These are phyloP conservation scores for Hippocampus guttulatus DNA, from an alignment of 2,113 vertebrate genomes.

Conservation along the genomic window DNA sequence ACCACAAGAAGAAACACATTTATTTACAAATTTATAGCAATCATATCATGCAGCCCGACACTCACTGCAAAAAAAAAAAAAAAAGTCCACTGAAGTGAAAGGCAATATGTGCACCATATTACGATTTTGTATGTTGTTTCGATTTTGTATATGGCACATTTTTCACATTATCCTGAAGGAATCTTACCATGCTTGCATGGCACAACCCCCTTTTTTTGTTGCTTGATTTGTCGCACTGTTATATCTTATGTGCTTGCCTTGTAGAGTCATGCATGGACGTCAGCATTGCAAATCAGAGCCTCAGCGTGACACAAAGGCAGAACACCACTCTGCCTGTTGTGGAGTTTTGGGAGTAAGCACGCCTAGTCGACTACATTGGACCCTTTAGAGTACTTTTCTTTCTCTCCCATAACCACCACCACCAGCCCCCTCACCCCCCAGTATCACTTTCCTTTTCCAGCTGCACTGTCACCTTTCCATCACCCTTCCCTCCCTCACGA, in stretches of 20 bases:
- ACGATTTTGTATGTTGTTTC: not conserved
- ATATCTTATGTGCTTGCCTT: not conserved
- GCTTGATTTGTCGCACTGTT: not conserved
- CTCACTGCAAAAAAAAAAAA: too few species aligned
- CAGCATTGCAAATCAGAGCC: slow-evolving; percentile 27
- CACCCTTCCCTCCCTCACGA: not conserved
- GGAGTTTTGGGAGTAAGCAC: slow-evolving; percentile 62
- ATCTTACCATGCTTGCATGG: not conserved
- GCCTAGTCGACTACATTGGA: not conserved
- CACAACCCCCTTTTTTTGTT: not conserved
- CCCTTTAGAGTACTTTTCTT: not conserved
- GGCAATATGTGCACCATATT: too few species aligned
- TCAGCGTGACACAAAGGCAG: slow-evolving; percentile 3
- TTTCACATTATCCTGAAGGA: not conserved
- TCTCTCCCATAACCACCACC: not conserved
- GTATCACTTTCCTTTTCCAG: not conserved
- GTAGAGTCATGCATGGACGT: slow-evolving; percentile 47
- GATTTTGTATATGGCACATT: too few species aligned
- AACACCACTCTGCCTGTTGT: slow-evolving; percentile 55
- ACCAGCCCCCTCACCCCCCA: too few species aligned
- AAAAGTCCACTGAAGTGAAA: too few species aligned
- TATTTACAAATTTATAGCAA: too few species aligned
- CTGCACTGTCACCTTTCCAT: not conserved
- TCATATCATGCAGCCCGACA: too few species aligned
- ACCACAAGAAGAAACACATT: too few species aligned